phyloP scores from a whole-genome alignment of 1,140 invertebrate species.

The Drosophila triauraria region DNA sequence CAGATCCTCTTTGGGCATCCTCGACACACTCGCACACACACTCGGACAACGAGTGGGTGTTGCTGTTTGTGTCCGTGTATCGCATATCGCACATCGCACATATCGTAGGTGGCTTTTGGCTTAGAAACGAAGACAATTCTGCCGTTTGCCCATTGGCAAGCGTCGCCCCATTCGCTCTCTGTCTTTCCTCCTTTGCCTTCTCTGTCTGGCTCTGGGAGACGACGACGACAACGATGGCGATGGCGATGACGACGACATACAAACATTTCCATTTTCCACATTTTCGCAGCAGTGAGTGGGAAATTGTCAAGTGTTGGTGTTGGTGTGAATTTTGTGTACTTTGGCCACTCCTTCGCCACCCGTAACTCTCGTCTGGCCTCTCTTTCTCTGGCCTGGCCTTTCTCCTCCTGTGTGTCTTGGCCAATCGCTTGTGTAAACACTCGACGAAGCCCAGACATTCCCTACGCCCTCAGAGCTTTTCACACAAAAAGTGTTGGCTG shows the following conservation, averaged over 20 bases:
- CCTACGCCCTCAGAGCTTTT: constrained; percentile 68
- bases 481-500: constrained; percentile 79
- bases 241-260: constrained; percentile 18
- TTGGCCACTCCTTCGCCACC: constrained; percentile 84
- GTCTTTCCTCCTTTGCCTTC: constrained; percentile 4
- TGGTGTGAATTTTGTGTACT: constrained; percentile 85
- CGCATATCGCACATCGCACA: constrained; percentile 18
- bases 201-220: constrained; percentile 3
- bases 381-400: constrained; percentile 5
- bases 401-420: constrained; percentile 58
- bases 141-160: constrained; percentile 66
- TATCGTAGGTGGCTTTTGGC: constrained; percentile 45
- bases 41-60: constrained; percentile 9
- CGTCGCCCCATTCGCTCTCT: constrained; percentile 33
- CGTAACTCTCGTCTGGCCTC: constrained; percentile 3
- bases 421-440: constrained; percentile 80
- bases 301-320: constrained; percentile 78
- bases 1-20: constrained; percentile 42
- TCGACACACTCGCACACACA: constrained; percentile 15
- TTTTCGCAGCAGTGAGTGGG: constrained; percentile 21
- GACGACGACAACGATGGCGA: not conserved
- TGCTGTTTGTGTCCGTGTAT: constrained; percentile 24
- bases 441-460: constrained; percentile 43
- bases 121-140: constrained; percentile 63
- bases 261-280: constrained; percentile 48